phyloP scores from a whole-genome alignment of 1,140 invertebrate species.

The Belonocnema kinseyi region DNA sequence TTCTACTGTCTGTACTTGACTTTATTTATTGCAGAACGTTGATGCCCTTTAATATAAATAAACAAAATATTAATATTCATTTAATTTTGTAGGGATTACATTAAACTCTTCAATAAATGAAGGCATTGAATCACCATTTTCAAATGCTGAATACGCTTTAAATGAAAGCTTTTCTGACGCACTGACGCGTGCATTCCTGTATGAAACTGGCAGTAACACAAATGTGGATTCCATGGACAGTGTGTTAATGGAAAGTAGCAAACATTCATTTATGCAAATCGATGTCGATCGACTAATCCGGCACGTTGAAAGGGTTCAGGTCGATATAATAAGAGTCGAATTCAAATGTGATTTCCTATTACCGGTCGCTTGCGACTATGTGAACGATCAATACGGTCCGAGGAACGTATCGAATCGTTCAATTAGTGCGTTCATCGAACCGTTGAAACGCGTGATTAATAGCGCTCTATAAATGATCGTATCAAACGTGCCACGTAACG shows the following conservation, averaged over 20 bases:
- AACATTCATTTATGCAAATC: constrained; percentile 32
- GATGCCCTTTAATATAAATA: too few species aligned
- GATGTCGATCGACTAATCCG: constrained; percentile 37
- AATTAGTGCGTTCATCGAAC: constrained; percentile 52
- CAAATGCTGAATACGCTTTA: not conserved
- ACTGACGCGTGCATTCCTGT: not conserved
- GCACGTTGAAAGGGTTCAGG: constrained; percentile 41
- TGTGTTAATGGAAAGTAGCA: constrained; percentile 31
- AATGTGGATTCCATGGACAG: constrained; percentile 10
- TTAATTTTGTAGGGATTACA: too few species aligned
- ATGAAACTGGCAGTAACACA: constrained; percentile 32
- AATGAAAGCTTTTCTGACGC: not conserved
- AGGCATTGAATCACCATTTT: not conserved
- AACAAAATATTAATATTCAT: too few species aligned
- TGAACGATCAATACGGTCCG: constrained; percentile 33
- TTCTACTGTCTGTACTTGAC: too few species aligned
- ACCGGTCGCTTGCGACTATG: constrained; percentile 39
- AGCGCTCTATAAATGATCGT: constrained; percentile 44
- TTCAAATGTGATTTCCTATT: constrained; percentile 43
- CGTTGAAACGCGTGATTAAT: constrained; percentile 52
- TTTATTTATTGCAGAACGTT: too few species aligned
- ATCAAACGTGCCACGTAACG: constrained; percentile 18
- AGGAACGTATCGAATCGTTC: constrained; percentile 49
- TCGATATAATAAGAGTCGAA: constrained; percentile 32
- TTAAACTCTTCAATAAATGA: not conserved